phyloP scores from a whole-genome alignment of 2,888 invertebrate species.

The Celastrina argiolus region DNA sequence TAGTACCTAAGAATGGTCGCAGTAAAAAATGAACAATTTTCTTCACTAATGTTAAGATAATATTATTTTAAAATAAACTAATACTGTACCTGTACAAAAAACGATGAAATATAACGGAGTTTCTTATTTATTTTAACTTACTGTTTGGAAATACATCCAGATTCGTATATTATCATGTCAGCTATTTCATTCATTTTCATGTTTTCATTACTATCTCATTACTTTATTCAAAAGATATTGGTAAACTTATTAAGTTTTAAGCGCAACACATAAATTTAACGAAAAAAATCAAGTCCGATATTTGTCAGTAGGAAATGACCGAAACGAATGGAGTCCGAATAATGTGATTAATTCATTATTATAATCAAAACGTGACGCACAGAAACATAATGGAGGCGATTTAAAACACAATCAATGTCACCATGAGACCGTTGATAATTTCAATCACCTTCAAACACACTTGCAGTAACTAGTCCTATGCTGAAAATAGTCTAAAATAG shows the following conservation, averaged over 20 bases:
- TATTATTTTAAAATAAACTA: background rate
- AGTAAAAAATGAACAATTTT: background rate
- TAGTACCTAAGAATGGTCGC: background rate
- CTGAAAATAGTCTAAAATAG: background rate
- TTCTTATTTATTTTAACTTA: too few species aligned
- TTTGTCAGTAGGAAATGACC: background rate
- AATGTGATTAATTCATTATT: conserved; percentile 3
- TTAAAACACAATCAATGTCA: conserved; percentile 27
- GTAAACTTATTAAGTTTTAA: too few species aligned
- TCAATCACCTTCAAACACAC: conserved; percentile 40
- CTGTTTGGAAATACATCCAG: too few species aligned
- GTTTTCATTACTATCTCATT: too few species aligned
- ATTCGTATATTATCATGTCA: too few species aligned
- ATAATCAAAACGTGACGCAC: conserved; percentile 17
- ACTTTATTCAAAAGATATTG: too few species aligned
- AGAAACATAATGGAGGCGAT: conserved; percentile 11
- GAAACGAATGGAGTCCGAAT: background rate
- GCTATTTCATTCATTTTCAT: too few species aligned
- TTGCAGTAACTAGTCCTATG: background rate
- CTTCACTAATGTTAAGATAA: too few species aligned
- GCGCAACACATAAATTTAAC: too few species aligned
- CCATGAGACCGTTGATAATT: conserved; percentile 43
- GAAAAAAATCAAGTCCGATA: background rate
- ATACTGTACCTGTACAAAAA: background rate
- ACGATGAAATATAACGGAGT: background rate